Evolutionary conservation across 2,888 invertebrate species (phyloP), one percentile per base, ranked within the genome.

Genomic region (Anagyrus pseudococci): DNA sequence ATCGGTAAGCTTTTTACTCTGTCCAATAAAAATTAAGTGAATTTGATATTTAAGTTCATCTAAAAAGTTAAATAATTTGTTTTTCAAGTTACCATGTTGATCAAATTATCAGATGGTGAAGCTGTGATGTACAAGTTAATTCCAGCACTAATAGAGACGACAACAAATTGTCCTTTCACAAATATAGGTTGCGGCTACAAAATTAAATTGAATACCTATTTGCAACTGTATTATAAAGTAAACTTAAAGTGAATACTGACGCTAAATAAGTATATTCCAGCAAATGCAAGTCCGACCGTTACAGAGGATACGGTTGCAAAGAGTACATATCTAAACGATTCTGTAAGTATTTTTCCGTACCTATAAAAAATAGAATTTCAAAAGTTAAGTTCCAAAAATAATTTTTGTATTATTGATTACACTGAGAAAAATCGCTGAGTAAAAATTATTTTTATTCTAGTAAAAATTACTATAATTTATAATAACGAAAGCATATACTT

Each of bases 91-190:
- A 67, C 69, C 37, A 43, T 58, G 4, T 22, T 48, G 8, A 66
- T 62, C 2, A 70, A 54, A 58, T 67, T 65, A 47, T 70, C 68
- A 25, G 69, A 62, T 1, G 70, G 65, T 66, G 64, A 64, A 7
- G 68, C 67, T 29, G 64, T 66, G 8, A 69, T 22, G 43, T 68
- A 70, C 10, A 70, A 55, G 46, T 53, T 53, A 1, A 58, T 22
- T n/a, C 49, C 48, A 20, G 62, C 61, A 13, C 60, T 62, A 1
- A 62, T 17, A 23, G 25, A 59, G 33, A 69, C 66, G 1, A 62
- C 2, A 2, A 67, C 41, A 23, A 68, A 70, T 50, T 68, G 68
- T 8, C 47, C 60, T 52, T 67, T 69, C 0, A 66, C 62, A 2
- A 64, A 52, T 1, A 70, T 44, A 17, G 69, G 68, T 26, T 66